A percentile compares a stretch with the other conserved stretches of the same genome.
phyloP scores from a whole-genome alignment of 37 sponge, comb jelly and placozoan species.

The Chondrosia reniformis region DNA sequence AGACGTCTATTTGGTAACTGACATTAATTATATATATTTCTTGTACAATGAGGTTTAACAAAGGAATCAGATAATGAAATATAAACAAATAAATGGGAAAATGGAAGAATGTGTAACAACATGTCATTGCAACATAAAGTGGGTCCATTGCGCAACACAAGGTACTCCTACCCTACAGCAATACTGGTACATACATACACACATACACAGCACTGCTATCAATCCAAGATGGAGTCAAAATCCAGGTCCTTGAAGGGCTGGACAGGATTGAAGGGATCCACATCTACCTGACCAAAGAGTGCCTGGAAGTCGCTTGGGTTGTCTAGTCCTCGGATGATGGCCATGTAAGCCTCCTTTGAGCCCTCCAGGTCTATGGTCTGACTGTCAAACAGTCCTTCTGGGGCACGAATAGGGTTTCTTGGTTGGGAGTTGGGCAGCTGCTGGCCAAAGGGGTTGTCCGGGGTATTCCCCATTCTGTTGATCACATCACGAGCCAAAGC shows the following conservation, averaged over 20 bases:
- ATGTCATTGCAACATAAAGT: too few relatives aligned
- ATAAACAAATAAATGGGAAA: too few relatives aligned
- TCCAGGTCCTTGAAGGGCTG: conserved; percentile 25
- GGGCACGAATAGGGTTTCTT: not conserved
- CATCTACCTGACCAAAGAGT: conserved; percentile 58
- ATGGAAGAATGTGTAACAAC: too few relatives aligned
- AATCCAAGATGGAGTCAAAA: conserved; percentile 13
- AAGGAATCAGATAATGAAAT: too few relatives aligned
- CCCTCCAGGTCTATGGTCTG: conserved; percentile 47
- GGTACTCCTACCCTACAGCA: too few relatives aligned
- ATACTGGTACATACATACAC: too few relatives aligned
- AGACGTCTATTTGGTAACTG: too few relatives aligned
- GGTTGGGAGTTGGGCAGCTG: too few relatives aligned
- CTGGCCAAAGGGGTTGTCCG: conserved; percentile 9
- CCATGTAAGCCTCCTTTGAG: conserved; percentile 50
- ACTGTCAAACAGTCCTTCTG: conserved; percentile 20
- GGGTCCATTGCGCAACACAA: too few relatives aligned
- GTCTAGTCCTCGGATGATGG: conserved; percentile 41
- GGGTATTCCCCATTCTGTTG: not conserved
- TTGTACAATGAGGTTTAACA: too few relatives aligned
- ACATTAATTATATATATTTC: too few relatives aligned
- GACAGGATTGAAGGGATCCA: conserved; percentile 36
- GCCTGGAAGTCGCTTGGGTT: conserved; percentile 39
- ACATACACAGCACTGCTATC: too few relatives aligned
- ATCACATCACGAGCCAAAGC: not conserved